Percentiles rank a stretch among this genome's conserved stretches.
Conservation (phyloP, 2,888 invertebrate genomes). For the Seira ritae region DNA sequence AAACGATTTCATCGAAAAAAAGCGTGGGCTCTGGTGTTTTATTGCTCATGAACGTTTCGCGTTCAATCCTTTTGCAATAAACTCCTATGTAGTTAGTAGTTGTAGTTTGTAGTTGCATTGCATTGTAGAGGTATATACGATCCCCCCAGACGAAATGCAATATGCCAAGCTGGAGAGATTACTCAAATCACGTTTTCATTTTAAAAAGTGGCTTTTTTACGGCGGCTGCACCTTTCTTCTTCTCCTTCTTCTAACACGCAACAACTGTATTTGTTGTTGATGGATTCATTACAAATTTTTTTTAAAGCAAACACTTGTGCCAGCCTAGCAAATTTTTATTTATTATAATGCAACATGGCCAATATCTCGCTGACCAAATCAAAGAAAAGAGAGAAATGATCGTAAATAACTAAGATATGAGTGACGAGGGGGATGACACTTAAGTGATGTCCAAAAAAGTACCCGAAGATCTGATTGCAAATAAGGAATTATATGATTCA, state of each 20-base stretch:
- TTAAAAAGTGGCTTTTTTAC: constrained; percentile 4
- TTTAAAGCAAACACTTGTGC: constrained; percentile 28
- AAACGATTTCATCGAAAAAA: constrained; percentile 36
- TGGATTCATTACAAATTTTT: constrained; percentile 49
- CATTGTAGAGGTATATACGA: too few relatives aligned
- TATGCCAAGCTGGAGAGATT: constrained; percentile 29
- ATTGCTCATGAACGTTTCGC: constrained; percentile 23
- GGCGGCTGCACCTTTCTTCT: constrained; percentile 12
- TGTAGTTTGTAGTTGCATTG: too few relatives aligned
- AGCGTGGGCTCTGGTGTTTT: constrained; percentile 39
- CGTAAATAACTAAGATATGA: constrained; percentile 3
- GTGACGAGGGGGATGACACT: background rate
- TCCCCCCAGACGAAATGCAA: background rate
- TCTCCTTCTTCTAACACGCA: background rate
- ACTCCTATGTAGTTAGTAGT: too few relatives aligned
- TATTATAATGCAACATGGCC: background rate
- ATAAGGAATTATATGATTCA: too few relatives aligned
- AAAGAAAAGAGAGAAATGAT: too few relatives aligned
- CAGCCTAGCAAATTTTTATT: constrained; percentile 22
- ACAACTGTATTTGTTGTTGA: constrained; percentile 24
- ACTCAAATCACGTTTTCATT: constrained; percentile 30
- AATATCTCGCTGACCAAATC: background rate
- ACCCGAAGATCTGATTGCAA: background rate
- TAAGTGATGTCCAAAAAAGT: background rate
- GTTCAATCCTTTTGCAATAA: background rate